Conservation (phyloP, 2,797 vertebrate species). For the Enteromius unitaeniatus region DNA sequence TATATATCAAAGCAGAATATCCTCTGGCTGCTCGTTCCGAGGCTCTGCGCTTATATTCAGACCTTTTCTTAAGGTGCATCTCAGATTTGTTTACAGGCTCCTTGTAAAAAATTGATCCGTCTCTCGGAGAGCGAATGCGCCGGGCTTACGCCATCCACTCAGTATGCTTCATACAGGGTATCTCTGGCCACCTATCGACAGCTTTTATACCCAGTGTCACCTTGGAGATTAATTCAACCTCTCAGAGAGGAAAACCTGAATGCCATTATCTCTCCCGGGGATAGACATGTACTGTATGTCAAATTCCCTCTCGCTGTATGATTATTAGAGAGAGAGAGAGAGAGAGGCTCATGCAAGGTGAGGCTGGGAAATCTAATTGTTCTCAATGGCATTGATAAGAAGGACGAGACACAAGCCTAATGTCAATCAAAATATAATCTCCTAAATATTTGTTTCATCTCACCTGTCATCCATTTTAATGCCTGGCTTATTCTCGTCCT, state of each 20-base stretch:
- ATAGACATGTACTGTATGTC: constrained; percentile 66
- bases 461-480: constrained; percentile 78
- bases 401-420: constrained; percentile 76
- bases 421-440: constrained; percentile 82
- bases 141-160: constrained; percentile 72
- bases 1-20: constrained; percentile 32
- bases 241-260: constrained; percentile 70
- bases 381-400: constrained; percentile 71
- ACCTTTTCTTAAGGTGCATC: constrained; percentile 34
- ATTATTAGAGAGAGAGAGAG: constrained; percentile 38
- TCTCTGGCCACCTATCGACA: constrained; percentile 80
- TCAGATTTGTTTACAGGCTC: constrained; percentile 71
- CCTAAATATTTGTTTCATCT: constrained; percentile 81
- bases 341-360: neutral
- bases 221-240: constrained; percentile 79
- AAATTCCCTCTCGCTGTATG: constrained; percentile 64
- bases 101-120: constrained; percentile 76
- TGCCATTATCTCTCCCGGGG: constrained; percentile 68
- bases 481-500: constrained; percentile 41
- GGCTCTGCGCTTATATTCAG: constrained; percentile 2
- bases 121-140: constrained; percentile 60
- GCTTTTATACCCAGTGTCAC: constrained; percentile 78
- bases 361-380: constrained; percentile 69
- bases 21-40: neutral
- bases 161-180: constrained; percentile 73